A percentile compares a stretch with the other conserved stretches of the same genome.
Evolutionary conservation across 2,888 invertebrate genomes (phyloP).

Genomic region (Eurytoma californica): DNA sequence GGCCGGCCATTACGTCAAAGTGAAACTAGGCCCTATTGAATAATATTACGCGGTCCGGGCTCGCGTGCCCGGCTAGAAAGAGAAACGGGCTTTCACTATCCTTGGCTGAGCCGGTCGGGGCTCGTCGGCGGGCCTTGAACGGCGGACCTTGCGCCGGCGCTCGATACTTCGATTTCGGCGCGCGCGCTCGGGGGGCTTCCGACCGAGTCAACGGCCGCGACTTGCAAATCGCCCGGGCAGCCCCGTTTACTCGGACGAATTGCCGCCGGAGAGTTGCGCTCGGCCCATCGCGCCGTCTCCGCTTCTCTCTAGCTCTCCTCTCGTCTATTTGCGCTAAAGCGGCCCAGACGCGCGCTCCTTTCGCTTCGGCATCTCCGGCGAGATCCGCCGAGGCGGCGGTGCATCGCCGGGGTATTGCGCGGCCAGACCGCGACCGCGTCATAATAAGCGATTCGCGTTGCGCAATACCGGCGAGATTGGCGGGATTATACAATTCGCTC

Average conservation of each 20-base stretch:
- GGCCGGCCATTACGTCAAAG: slow-evolving; percentile 57
- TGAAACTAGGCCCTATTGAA: slow-evolving; percentile 58
- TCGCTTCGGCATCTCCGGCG: too few species aligned
- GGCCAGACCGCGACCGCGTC: neutral
- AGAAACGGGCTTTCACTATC: slow-evolving; percentile 45
- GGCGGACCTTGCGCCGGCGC: slow-evolving; percentile 10
- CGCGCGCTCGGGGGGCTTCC: neutral
- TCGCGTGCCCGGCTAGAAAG: slow-evolving; percentile 1
- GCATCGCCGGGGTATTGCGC: slow-evolving; percentile 7
- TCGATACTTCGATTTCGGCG: slow-evolving; percentile 1
- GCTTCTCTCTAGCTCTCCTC: neutral
- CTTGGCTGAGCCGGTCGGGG: neutral
- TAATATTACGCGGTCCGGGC: slow-evolving; percentile 44
- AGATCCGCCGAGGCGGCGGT: too few species aligned
- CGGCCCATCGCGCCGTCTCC: neutral
- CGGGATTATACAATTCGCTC: slow-evolving; percentile 46
- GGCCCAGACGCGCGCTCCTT: too few species aligned
- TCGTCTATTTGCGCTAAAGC: neutral
- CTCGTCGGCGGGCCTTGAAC: slow-evolving; percentile 25
- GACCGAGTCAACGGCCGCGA: slow-evolving; percentile 40
- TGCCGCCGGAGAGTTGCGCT: slow-evolving; percentile 10
- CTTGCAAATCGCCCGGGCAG: slow-evolving; percentile 34
- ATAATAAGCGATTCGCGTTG: slow-evolving; percentile 7
- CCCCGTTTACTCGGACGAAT: slow-evolving; percentile 40
- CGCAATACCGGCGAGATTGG: slow-evolving; percentile 28